phyloP scores from a whole-genome alignment of 2,113 vertebrate species.

The Anarhynchus alexandrinus region DNA sequence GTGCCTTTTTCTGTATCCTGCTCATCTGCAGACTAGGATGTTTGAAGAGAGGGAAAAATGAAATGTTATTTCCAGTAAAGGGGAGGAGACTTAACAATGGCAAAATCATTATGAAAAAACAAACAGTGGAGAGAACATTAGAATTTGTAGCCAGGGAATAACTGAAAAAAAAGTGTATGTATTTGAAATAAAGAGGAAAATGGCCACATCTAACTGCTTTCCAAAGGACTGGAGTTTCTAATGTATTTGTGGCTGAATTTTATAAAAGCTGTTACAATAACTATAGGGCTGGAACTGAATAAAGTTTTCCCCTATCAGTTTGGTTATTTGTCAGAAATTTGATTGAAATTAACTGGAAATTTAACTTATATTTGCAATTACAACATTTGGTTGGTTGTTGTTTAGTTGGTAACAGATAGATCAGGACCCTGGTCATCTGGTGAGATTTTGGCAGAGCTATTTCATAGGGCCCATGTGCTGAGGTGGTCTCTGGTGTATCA shows the following conservation, averaged over 20 bases:
- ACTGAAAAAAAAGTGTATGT: background rate
- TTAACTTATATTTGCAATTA: background rate
- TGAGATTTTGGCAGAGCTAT: background rate
- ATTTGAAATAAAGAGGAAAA: background rate
- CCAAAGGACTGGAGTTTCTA: background rate
- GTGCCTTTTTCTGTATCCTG: conserved; percentile 66
- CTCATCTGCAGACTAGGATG: conserved; percentile 59
- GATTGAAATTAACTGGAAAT: background rate
- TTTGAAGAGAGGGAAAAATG: conserved; percentile 54
- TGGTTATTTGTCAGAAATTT: background rate
- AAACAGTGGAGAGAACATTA: background rate
- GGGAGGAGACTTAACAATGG: conserved; percentile 7
- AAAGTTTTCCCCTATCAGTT: background rate
- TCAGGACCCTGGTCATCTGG: background rate
- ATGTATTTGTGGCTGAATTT: background rate
- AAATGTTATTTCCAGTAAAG: conserved; percentile 53
- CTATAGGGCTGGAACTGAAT: background rate
- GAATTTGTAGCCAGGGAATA: background rate
- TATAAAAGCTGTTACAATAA: background rate
- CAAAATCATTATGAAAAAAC: background rate
- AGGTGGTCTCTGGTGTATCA: background rate
- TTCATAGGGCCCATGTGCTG: fast-evolving
- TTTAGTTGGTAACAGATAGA: background rate
- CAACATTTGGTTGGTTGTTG: background rate
- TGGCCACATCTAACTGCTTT: background rate